These are phyloP conservation scores for Tinea semifulvella DNA, from an alignment of 2,888 invertebrate species.

Conservation along the genomic window DNA sequence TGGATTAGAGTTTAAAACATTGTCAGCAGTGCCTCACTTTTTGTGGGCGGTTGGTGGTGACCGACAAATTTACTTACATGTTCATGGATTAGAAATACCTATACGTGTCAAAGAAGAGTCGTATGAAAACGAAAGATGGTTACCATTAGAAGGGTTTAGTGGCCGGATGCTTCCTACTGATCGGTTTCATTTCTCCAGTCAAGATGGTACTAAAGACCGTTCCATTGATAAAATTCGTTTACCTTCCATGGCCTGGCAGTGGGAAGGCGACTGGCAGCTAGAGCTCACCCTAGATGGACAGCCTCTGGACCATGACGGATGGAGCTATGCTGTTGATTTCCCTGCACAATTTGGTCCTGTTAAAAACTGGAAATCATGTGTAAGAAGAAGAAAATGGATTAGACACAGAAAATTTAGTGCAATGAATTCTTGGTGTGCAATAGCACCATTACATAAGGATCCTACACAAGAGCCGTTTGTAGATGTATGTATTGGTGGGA, in stretches of 20 bases:
- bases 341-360: constrained; percentile 81
- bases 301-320: constrained; percentile 89
- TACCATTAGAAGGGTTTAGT: constrained; percentile 89
- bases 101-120: constrained; percentile 90
- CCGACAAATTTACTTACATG: constrained; percentile 91
- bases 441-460: constrained; percentile 88
- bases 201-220: constrained; percentile 82
- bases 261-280: constrained; percentile 94
- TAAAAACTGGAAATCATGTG: constrained; percentile 91
- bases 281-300: constrained; percentile 87
- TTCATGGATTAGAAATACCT: constrained; percentile 89
- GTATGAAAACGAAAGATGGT: constrained; percentile 95
- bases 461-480: constrained; percentile 93
- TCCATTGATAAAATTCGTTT: constrained; percentile 83
- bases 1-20: constrained; percentile 88
- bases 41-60: constrained; percentile 95
- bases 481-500: constrained; percentile 88
- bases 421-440: constrained; percentile 92
- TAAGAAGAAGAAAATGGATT: constrained; percentile 89
- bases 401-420: constrained; percentile 88
- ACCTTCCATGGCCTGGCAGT: constrained; percentile 95
- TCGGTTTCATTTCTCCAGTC: constrained; percentile 84
- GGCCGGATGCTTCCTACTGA: constrained; percentile 87
- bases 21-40: constrained; percentile 85
- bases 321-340: constrained; percentile 94